These are phyloP conservation scores for Oryzias sinensis DNA, from an alignment of 2,797 vertebrate species.

Conservation along the genomic window DNA sequence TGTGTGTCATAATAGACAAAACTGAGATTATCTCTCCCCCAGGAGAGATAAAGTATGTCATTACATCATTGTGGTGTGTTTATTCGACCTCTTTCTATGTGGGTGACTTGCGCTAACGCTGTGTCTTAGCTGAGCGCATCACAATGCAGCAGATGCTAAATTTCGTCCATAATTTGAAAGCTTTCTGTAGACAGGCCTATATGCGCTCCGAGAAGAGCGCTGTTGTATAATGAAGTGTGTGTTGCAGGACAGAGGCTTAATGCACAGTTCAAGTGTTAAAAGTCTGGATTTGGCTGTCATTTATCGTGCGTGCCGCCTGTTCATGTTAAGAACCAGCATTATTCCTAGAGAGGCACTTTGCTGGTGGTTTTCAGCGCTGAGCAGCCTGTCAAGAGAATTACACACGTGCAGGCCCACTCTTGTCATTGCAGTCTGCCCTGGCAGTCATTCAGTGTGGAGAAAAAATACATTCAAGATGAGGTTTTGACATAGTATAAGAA, in stretches of 20 bases:
- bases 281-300: constrained; percentile 52
- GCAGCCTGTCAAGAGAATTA: constrained; percentile 26
- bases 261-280: constrained; percentile 55
- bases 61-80: neutral
- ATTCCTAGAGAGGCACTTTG: constrained; percentile 10
- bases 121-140: neutral
- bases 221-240: constrained; percentile 53
- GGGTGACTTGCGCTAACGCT: no score
- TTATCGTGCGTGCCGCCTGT: constrained; percentile 22
- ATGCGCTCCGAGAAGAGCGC: constrained; percentile 30
- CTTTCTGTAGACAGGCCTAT: constrained; percentile 17
- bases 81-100: no score
- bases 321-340: constrained; percentile 5
- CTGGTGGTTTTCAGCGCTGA: constrained; percentile 6
- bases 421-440: constrained; percentile 1
- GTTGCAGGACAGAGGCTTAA: constrained; percentile 50
- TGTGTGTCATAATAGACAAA: neutral
- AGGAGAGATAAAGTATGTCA: neutral
- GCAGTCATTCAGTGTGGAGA: constrained; percentile 10
- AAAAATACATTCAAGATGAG: constrained; percentile 41
- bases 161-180: constrained; percentile 20
- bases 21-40: neutral
- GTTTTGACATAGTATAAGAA: constrained; percentile 48
- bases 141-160: constrained; percentile 4
- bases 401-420: neutral